Conservation (phyloP, 2,113 vertebrate genomes). For the Atractosteus spatula region DNA sequence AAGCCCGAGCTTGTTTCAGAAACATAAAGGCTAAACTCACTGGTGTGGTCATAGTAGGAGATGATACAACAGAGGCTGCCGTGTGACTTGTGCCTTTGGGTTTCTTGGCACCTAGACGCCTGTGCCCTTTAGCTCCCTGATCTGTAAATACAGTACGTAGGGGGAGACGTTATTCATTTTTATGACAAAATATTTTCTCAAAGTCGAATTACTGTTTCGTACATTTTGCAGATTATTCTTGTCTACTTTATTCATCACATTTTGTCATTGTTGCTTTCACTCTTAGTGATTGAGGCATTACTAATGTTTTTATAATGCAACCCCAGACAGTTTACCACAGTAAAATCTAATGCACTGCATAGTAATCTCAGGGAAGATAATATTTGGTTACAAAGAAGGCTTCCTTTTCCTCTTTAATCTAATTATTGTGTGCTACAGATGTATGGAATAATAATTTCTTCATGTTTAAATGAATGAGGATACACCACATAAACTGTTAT, state of each 20-base stretch:
- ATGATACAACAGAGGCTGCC: conserved; percentile 34
- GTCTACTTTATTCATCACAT: background rate
- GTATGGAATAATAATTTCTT: too few relatives aligned
- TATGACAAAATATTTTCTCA: background rate
- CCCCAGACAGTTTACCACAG: too few relatives aligned
- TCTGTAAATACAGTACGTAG: conserved; percentile 18
- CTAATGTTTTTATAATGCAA: background rate
- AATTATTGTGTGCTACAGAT: background rate
- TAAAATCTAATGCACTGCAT: too few relatives aligned
- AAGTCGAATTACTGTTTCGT: background rate
- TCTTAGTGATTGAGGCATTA: too few relatives aligned
- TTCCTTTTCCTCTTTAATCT: background rate
- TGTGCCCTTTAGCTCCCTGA: conserved; percentile 36
- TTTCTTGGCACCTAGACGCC: conserved; percentile 47
- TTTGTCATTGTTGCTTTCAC: too few relatives aligned
- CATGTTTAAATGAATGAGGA: too few relatives aligned
- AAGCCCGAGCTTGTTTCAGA: too few relatives aligned
- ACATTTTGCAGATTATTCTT: background rate
- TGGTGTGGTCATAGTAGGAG: conserved; percentile 40
- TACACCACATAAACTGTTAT: too few relatives aligned
- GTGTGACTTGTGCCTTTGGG: conserved; percentile 36
- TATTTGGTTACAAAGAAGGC: too few relatives aligned
- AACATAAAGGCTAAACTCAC: conserved; percentile 52
- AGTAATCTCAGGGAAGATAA: too few relatives aligned
- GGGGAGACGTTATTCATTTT: background rate